Conservation (phyloP, 2,113 vertebrate species). For the Triplophysa tibetana region DNA sequence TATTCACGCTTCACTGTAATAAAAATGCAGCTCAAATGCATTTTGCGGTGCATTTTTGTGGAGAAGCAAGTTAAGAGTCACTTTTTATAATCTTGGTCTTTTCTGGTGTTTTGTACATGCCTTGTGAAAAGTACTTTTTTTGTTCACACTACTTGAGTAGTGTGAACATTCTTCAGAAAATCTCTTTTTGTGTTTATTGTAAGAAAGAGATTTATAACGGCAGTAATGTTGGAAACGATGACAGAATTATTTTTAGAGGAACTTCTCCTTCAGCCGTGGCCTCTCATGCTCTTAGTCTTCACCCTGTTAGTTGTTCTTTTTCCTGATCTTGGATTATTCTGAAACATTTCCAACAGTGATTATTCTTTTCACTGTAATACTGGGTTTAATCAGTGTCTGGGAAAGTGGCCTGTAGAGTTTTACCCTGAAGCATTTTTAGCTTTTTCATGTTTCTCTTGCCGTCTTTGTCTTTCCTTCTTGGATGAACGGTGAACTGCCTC, state of each 20-base stretch:
- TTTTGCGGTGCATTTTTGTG: no score
- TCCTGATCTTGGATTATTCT: not conserved
- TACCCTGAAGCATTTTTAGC: constrained; percentile 26
- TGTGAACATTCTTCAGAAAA: no score
- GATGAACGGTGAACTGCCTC: constrained; percentile 29
- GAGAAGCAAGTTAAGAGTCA: no score
- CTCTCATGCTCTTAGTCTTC: not conserved
- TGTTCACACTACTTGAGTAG: no score
- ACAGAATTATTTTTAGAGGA: not conserved
- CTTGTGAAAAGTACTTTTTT: no score
- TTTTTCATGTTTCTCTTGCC: constrained; percentile 21
- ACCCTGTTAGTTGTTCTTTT: not conserved
- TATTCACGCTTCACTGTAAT: no score
- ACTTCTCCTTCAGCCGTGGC: not conserved
- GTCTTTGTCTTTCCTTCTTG: constrained; percentile 30
- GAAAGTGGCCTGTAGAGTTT: constrained; percentile 41
- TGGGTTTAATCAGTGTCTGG: constrained; percentile 33
- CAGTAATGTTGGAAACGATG: no score
- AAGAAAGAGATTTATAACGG: no score
- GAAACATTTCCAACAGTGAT: constrained; percentile 32
- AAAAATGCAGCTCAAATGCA: no score
- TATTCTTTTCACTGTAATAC: constrained; percentile 23
- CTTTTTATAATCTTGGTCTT: no score
- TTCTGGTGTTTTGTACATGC: no score
- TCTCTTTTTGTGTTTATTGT: no score